Evolutionary conservation across 2,797 vertebrate species (phyloP).

Genomic region (Coregonus ussuriensis): DNA sequence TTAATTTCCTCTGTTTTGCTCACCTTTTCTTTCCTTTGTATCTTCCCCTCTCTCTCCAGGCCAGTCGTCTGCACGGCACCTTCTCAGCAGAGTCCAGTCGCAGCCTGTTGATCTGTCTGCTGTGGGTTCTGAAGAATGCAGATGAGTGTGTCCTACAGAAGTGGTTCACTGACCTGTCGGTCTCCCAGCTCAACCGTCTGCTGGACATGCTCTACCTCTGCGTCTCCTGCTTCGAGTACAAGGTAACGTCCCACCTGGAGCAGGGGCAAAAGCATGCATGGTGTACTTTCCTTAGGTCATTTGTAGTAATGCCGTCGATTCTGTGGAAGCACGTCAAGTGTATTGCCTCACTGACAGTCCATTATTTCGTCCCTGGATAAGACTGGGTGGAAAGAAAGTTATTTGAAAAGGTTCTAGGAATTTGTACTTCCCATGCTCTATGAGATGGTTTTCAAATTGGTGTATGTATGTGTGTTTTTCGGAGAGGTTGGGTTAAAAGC

Average conservation of each 20-base stretch:
- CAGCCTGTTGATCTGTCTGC: slow-evolving; percentile 94
- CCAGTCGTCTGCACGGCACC: slow-evolving; percentile 87
- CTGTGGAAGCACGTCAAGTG: neutral
- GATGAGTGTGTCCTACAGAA: slow-evolving; percentile 95
- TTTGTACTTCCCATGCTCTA: neutral
- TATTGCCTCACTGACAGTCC: neutral
- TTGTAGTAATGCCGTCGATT: neutral
- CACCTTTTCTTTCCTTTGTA: no score
- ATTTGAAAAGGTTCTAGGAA: neutral
- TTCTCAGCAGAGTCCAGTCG: slow-evolving; percentile 97
- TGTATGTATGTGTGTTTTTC: no score
- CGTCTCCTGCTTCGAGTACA: slow-evolving; percentile 98
- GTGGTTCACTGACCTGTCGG: slow-evolving; percentile 97
- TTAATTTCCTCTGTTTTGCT: neutral
- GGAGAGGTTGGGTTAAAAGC: no score
- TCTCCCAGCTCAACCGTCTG: slow-evolving; percentile 94
- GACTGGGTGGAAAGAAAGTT: neutral
- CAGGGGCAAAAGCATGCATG: neutral
- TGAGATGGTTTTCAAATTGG: no score
- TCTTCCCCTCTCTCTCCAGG: slow-evolving; percentile 63
- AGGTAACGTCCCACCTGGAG: slow-evolving; percentile 72
- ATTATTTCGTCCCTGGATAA: neutral
- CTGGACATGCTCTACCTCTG: slow-evolving; percentile 97
- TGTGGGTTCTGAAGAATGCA: slow-evolving; percentile 98
- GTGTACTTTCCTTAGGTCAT: neutral